Conservation (phyloP, 2,888 invertebrate species). For the Polyploca ridens region DNA sequence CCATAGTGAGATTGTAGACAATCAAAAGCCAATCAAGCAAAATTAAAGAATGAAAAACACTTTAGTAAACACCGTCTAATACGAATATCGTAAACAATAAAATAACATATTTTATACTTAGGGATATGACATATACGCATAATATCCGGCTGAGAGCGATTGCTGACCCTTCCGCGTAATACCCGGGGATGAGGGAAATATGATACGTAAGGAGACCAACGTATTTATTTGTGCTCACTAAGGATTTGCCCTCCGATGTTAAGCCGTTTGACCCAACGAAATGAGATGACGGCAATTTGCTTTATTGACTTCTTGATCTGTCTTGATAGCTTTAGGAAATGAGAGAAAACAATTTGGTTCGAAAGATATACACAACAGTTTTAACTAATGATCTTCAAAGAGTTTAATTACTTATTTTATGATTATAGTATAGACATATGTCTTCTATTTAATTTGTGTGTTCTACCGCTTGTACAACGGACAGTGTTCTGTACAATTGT, state of each 20-base stretch:
- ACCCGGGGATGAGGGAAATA: constrained; percentile 78
- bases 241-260: constrained; percentile 75
- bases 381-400: too few species aligned
- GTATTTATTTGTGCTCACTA: constrained; percentile 81
- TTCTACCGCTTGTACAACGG: too few species aligned
- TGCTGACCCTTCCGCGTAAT: constrained; percentile 78
- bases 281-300: constrained; percentile 77
- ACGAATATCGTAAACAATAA: constrained; percentile 54
- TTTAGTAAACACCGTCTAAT: not conserved
- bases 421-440: too few species aligned
- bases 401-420: too few species aligned
- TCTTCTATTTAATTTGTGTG: too few species aligned
- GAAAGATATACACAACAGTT: too few species aligned
- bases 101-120: constrained; percentile 56
- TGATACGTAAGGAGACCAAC: constrained; percentile 67
- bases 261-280: constrained; percentile 72
- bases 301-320: constrained; percentile 67
- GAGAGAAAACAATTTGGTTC: not conserved
- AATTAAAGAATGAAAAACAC: too few species aligned
- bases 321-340: constrained; percentile 31
- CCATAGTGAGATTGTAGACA: too few species aligned
- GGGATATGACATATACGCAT: constrained; percentile 52
- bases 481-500: too few species aligned
- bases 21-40: too few species aligned
- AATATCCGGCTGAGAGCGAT: constrained; percentile 41